Evolutionary conservation across 23 tunicate species (phyloP).

Genomic region (Halocynthia roretzi): DNA sequence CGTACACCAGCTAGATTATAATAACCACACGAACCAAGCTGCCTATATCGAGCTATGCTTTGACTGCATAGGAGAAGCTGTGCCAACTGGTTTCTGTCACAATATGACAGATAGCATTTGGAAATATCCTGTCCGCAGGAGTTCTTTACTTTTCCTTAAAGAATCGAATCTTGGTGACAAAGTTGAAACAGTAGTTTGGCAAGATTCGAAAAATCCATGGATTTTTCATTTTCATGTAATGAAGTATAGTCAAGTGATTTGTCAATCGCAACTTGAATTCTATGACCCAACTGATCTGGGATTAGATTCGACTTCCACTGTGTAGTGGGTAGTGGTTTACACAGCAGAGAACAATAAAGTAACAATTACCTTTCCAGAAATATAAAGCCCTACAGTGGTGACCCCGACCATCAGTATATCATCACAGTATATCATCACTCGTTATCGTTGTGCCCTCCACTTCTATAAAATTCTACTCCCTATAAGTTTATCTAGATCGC

Average conservation of each 20-base stretch:
- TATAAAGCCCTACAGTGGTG: too few species aligned
- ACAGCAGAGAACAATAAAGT: too few species aligned
- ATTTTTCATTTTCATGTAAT: not conserved
- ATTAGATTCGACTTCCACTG: too few species aligned
- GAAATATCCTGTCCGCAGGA: not conserved
- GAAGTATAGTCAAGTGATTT: not conserved
- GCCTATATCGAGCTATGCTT: not conserved
- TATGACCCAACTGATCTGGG: not conserved
- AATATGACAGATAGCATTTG: not conserved
- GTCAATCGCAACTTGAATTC: conserved; percentile 11
- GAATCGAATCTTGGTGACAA: conserved; percentile 10
- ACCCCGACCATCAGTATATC: too few species aligned
- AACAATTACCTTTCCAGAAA: too few species aligned
- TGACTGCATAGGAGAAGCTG: conserved; percentile 17
- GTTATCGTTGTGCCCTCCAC: too few species aligned
- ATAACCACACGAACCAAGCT: conserved; percentile 3
- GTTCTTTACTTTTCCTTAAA: not conserved
- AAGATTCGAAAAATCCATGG: not conserved
- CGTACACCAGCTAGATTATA: not conserved
- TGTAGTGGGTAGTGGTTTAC: too few species aligned
- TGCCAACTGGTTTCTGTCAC: not conserved
- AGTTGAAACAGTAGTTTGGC: conserved; percentile 8
- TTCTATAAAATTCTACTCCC: too few species aligned
- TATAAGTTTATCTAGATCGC: too few species aligned
- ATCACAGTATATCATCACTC: too few species aligned